Percentiles rank a stretch among this genome's conserved stretches.
phyloP scores from a whole-genome alignment of 2,797 vertebrate species.

The Mus minutoides region DNA sequence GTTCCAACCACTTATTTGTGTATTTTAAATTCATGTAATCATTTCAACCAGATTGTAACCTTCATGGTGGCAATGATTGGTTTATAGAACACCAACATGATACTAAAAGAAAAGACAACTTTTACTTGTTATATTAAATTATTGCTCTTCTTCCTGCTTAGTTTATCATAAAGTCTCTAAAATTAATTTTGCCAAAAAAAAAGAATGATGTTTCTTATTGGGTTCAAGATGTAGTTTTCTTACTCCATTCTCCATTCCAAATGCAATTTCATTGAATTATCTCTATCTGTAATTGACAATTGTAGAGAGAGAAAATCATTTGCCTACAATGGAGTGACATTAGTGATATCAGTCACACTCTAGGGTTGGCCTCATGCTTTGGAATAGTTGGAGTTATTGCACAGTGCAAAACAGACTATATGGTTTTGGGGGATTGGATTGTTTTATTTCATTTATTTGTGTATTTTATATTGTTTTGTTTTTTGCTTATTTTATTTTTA shows the following conservation, averaged over 20 bases:
- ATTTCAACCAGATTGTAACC: neutral
- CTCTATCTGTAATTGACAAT: neutral
- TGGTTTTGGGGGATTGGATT: neutral
- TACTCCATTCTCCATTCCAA: neutral
- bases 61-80: neutral
- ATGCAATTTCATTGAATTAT: neutral
- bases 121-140: slow-evolving; percentile 16
- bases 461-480: neutral
- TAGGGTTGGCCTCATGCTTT: neutral
- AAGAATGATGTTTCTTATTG: neutral
- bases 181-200: neutral
- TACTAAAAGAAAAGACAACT: neutral
- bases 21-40: neutral
- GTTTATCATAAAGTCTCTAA: neutral
- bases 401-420: neutral
- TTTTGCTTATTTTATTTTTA: neutral
- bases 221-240: neutral
- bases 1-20: neutral
- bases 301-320: neutral
- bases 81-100: neutral
- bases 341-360: neutral
- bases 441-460: neutral
- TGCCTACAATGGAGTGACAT: neutral
- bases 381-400: neutral
- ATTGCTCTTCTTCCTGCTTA: neutral